phyloP scores from a whole-genome alignment of 2,888 invertebrate species.

The Lasioglossum malachurum region DNA sequence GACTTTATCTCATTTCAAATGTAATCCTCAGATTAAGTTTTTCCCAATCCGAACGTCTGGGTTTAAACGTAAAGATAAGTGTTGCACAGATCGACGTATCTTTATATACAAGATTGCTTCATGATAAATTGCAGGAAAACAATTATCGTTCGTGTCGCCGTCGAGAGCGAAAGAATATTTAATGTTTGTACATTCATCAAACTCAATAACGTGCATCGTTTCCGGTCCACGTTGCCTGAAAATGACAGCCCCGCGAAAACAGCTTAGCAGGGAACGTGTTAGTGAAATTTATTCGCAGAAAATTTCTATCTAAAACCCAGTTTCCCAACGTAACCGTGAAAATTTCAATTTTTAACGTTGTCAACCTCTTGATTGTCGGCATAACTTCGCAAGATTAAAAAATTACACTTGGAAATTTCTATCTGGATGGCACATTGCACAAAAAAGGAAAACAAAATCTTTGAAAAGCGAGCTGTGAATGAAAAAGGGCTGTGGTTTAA shows the following conservation, averaged over 20 bases:
- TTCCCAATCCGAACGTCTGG: neutral
- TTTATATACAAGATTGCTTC: neutral
- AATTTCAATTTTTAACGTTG: neutral
- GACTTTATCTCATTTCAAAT: neutral
- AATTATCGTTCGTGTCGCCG: neutral
- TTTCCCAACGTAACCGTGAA: neutral
- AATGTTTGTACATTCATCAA: neutral
- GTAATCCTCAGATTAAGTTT: neutral
- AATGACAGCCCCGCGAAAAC: neutral
- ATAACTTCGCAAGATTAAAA: neutral
- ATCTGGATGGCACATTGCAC: neutral
- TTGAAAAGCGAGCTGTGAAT: neutral
- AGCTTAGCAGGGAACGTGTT: neutral
- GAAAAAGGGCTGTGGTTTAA: neutral
- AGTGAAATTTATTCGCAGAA: neutral
- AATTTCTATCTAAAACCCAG: neutral
- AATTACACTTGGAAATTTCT: neutral
- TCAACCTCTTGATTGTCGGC: neutral
- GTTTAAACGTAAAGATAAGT: neutral
- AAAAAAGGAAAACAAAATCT: neutral
- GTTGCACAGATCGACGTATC: neutral
- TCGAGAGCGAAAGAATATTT: neutral
- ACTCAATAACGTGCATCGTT: neutral
- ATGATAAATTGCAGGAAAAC: neutral
- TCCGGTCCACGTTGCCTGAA: neutral